Evolutionary conservation across 2,888 invertebrate species (phyloP).

Genomic region (Ophion ellenae): DNA sequence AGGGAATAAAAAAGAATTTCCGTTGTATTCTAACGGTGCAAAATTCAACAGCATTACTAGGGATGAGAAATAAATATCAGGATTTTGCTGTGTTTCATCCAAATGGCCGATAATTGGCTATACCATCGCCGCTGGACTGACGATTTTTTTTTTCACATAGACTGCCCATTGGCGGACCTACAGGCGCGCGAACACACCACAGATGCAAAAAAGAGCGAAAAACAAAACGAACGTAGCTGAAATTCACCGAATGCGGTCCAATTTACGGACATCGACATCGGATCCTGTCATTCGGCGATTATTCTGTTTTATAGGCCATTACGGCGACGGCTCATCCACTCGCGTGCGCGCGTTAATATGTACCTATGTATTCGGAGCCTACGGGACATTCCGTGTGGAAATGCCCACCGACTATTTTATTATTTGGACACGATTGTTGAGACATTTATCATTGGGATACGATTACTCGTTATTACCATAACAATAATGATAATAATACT

Average conservation of each 20-base stretch:
- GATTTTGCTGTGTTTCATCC: not conserved
- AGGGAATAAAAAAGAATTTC: too few relatives aligned
- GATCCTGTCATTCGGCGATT: slow-evolving; percentile 54
- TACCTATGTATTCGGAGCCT: not conserved
- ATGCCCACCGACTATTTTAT: not conserved
- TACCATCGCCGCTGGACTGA: not conserved
- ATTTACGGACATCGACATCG: slow-evolving; percentile 18
- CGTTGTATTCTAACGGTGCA: too few relatives aligned
- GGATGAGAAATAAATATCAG: not conserved
- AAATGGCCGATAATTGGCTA: not conserved
- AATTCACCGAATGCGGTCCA: slow-evolving; percentile 5
- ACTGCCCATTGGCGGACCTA: not conserved
- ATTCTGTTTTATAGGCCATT: slow-evolving; percentile 56
- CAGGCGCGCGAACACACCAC: not conserved
- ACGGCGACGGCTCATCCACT: slow-evolving; percentile 24
- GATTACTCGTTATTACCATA: not conserved
- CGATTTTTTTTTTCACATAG: not conserved
- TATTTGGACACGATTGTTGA: not conserved
- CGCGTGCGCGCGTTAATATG: not conserved
- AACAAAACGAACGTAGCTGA: not conserved
- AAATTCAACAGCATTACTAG: too few relatives aligned
- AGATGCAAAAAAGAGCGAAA: not conserved
- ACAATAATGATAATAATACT: not conserved
- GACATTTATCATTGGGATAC: not conserved
- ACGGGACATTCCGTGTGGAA: slow-evolving; percentile 10